Evolutionary conservation across 2,888 invertebrate genomes (phyloP), one percentile per base, ranked within the genome.

Genomic region (Proisotoma minuta): DNA sequence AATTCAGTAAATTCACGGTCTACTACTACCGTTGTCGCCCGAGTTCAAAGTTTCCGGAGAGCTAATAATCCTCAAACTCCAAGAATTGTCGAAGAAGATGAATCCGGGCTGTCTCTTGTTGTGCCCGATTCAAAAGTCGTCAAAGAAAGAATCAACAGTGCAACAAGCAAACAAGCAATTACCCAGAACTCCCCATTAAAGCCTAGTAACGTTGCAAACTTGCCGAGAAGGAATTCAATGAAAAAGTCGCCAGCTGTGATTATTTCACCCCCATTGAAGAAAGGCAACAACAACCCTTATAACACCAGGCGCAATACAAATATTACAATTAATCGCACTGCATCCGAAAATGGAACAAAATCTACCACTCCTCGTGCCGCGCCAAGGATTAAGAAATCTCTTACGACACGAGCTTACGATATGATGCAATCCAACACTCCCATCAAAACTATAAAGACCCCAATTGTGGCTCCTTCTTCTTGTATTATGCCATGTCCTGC

Each of bases 331-430:
- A 60, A 28, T 8, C 52, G 60, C 10, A 53, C 53, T 20, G 40
- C 51, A 28, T 60, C 60, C 12, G 60, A 60, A 53, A 39, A 39
- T 2, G 60, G 60, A 29, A 60, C 60, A 20, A 60, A 47, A 18
- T 34, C 50, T 18, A 60, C 60, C n/a, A 60, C 53, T n/a, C 53
- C 39, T 29, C n/a, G 47, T 1, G 47, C 40, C 23, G 53, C 60
- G 12, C 60, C 60, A 10, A 53, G 47, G 53, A 60, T 60, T 10
- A 52, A 47, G 24, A 60, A 60, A 28, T 26, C 60, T 1, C 34
- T 60, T 15, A 60, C 60, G 8, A 53, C 60, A 1, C 27, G 60
- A 27, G 53, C 60, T 27, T 60, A 60, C 29, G 60, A 60, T 15
- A 20, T 47, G 29, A 27, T 52, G 15, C 5, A 4, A 5, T n/a